Evolutionary conservation across 2,888 invertebrate species (phyloP).

Genomic region (Portevinia maculata): DNA sequence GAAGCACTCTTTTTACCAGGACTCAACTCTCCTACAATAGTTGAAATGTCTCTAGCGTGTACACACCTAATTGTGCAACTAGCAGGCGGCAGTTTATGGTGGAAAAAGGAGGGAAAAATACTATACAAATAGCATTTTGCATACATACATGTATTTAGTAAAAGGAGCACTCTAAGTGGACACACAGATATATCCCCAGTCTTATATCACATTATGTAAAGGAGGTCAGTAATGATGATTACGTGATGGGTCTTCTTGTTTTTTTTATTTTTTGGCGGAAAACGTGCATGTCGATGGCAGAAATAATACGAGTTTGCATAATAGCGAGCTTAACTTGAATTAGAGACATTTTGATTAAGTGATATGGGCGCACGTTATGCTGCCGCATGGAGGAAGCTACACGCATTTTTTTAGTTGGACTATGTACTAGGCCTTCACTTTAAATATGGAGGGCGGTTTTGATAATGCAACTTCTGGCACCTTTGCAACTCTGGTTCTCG

Average conservation of each 20-base stretch:
- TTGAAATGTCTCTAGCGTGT: conserved; percentile 48
- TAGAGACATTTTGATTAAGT: conserved; percentile 31
- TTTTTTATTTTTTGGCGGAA: background rate
- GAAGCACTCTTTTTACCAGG: conserved; percentile 12
- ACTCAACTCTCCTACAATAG: conserved; percentile 39
- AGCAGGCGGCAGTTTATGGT: background rate
- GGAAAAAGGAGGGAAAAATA: conserved; percentile 2
- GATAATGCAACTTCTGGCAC: too few species aligned
- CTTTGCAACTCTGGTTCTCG: too few species aligned
- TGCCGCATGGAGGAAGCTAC: too few species aligned
- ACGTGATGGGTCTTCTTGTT: conserved; percentile 14
- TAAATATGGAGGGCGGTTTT: too few species aligned
- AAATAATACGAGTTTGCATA: conserved; percentile 42
- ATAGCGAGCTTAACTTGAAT: conserved; percentile 54
- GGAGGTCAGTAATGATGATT: conserved; percentile 51
- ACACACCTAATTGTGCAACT: conserved; percentile 62
- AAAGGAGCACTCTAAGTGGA: conserved; percentile 49
- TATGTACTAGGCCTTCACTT: too few species aligned
- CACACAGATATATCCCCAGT: conserved; percentile 16
- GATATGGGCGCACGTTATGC: background rate
- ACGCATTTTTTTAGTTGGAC: too few species aligned
- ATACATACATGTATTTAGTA: too few species aligned
- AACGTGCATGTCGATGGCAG: conserved; percentile 18
- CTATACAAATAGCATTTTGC: conserved; percentile 52
- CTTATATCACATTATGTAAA: conserved; percentile 40